Evolutionary conservation across 2,888 invertebrate species (phyloP), one percentile per base, ranked within the genome.

Genomic region (Orgyia antiqua): DNA sequence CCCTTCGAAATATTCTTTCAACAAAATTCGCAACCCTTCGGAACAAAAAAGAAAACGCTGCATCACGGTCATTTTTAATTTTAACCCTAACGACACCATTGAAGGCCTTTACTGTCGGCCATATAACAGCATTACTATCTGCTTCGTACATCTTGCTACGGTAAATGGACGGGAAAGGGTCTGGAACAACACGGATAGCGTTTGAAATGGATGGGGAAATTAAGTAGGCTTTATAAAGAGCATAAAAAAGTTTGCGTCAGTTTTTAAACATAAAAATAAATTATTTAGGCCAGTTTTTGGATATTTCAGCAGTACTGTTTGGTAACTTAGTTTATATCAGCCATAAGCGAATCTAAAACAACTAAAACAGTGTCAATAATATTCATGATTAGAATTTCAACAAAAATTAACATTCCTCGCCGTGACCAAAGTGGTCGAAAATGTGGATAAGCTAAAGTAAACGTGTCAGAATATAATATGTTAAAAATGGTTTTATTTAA

Each of bases 21-120:
- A 68, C 72, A 65, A 67, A 73, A 71, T 55, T 60, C 55, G 58
- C 62, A 62, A 68, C 76, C 77, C 69, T 77, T 75, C 52, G 45
- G 50, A 67, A 68, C 70, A 78, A 82, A 83, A 83, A 84, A 75
- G 80, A 84, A 83, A 82, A 59, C 68, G 84, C 84, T 61, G 67
- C 64, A 72, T 86, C 83, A 84, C 78, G 75, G 70, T 68, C 79
- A 68, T 79, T 82, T 84, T 83, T 84, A 86, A 86, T 84, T 82
- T 83, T 66, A 65, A 61, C 72, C 74, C 73, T 77, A 84, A 83
- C 80, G 80, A 82, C 68, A 77, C 69, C 69, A 78, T 79, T 78
- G 74, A 68, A 72, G 79, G 73, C 65, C 72, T 79, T 79, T 72
- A 73, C 58, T 70, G 69, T 48, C 55, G 48, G 61, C 72, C 79